Percentiles rank a stretch among this genome's conserved stretches.
Conservation (phyloP, 2,888 invertebrate genomes). For the Amphipyra tragopoginis region DNA sequence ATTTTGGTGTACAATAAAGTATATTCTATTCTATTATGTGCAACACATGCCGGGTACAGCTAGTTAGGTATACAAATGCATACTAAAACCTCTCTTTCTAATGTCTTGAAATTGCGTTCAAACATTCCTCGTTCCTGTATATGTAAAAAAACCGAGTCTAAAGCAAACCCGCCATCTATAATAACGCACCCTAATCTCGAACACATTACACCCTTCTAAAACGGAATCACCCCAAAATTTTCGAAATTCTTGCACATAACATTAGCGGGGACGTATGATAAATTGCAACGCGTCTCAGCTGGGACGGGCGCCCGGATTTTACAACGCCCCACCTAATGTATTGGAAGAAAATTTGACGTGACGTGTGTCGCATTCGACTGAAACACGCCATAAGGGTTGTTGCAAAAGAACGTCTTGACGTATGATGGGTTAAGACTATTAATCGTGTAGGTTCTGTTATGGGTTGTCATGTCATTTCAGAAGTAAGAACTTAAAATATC, state of each 20-base stretch:
- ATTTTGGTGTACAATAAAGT: too few relatives aligned
- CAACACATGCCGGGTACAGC: too few relatives aligned
- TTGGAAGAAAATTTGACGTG: slow-evolving; percentile 25
- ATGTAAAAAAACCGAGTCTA: neutral
- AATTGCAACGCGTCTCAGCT: slow-evolving; percentile 30
- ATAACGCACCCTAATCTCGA: slow-evolving; percentile 19
- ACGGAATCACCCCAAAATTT: slow-evolving; percentile 9
- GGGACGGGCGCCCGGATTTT: slow-evolving; percentile 6
- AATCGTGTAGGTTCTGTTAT: neutral
- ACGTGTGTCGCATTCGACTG: slow-evolving; percentile 3
- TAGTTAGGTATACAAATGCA: too few relatives aligned
- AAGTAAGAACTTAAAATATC: too few relatives aligned
- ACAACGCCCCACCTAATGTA: slow-evolving; percentile 22
- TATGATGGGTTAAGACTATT: slow-evolving; percentile 7
- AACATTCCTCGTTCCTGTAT: neutral
- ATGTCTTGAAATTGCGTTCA: neutral
- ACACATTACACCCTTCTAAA: slow-evolving; percentile 8
- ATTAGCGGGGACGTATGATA: slow-evolving; percentile 16
- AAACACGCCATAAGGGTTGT: neutral
- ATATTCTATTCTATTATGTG: too few relatives aligned
- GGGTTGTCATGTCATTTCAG: too few relatives aligned
- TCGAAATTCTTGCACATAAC: slow-evolving; percentile 16
- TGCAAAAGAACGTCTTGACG: neutral
- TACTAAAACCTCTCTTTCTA: neutral
- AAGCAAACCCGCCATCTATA: slow-evolving; percentile 8